phyloP scores from a whole-genome alignment of 2,113 vertebrate species.

The Holacanthus passer region DNA sequence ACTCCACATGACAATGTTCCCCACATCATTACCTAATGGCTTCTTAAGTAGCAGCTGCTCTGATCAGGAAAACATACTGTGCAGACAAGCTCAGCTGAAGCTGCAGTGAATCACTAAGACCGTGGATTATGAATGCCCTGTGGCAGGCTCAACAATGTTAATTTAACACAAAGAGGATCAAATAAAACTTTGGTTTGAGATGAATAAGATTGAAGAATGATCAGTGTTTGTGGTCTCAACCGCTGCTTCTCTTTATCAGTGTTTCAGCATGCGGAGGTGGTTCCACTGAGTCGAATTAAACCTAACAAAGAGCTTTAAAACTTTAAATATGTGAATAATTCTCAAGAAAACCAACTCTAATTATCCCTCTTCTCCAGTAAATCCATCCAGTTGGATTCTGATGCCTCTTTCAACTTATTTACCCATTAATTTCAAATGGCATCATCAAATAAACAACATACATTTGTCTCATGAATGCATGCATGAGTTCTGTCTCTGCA shows the following conservation, averaged over 20 bases:
- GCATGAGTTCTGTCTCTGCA: conserved; percentile 4
- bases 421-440: conserved; percentile 1
- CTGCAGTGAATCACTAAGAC: conserved; percentile 38
- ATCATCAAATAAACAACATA: conserved; percentile 4
- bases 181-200: conserved; percentile 38
- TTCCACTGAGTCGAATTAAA: background rate
- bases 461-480: conserved; percentile 38
- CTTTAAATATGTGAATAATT: conserved; percentile 9
- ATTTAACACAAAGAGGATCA: conserved; percentile 25
- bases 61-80: conserved; percentile 46
- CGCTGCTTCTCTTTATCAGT: background rate
- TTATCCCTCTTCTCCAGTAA: background rate
- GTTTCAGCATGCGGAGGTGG: background rate
- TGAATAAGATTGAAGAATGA: conserved; percentile 38
- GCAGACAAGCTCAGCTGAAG: conserved; percentile 40
- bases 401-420: conserved; percentile 5
- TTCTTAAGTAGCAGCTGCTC: conserved; percentile 64
- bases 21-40: conserved; percentile 49
- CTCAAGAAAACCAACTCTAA: background rate
- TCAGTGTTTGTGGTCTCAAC: background rate
- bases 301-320: background rate
- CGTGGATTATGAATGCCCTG: conserved; percentile 34
- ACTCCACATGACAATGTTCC: conserved; percentile 29
- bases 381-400: background rate
- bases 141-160: conserved; percentile 16